Evolutionary conservation across 2,797 vertebrate species (phyloP).

Genomic region (Schizothorax lantsangensis): DNA sequence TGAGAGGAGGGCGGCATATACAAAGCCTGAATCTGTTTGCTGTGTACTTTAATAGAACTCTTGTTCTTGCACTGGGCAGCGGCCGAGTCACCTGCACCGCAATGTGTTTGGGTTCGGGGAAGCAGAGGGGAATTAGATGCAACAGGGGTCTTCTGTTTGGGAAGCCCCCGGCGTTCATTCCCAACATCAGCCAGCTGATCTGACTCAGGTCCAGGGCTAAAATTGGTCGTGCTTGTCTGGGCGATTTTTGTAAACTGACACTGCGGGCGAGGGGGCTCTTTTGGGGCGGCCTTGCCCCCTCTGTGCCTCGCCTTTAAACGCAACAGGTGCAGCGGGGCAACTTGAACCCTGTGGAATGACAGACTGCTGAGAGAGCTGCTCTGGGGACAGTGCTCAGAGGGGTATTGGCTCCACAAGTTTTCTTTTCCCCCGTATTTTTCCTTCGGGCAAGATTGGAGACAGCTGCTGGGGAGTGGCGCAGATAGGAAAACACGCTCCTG

Average conservation of each 20-base stretch:
- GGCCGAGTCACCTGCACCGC: constrained; percentile 34
- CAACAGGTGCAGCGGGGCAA: constrained; percentile 72
- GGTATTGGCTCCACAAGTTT: constrained; percentile 50
- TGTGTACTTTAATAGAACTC: constrained; percentile 12
- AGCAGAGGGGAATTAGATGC: constrained; percentile 20
- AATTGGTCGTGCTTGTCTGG: constrained; percentile 61
- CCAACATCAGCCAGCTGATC: constrained; percentile 50
- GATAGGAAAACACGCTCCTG: constrained; percentile 53
- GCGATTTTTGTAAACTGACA: constrained; percentile 54
- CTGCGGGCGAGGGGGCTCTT: constrained; percentile 13
- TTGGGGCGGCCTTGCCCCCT: constrained; percentile 26
- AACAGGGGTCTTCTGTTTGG: constrained; percentile 65
- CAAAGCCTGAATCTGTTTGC: constrained; percentile 30
- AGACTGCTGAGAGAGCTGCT: constrained; percentile 57
- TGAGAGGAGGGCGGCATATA: constrained; percentile 19
- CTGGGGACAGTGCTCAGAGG: constrained; percentile 28
- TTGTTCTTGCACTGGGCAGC: constrained; percentile 31
- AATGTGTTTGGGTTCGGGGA: constrained; percentile 36
- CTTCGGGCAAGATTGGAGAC: constrained; percentile 64
- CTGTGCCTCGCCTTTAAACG: constrained; percentile 47
- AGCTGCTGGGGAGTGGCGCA: constrained; percentile 64
- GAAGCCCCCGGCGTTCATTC: constrained; percentile 64
- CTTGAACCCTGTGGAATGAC: constrained; percentile 64
- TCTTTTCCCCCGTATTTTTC: constrained; percentile 45
- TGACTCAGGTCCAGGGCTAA: constrained; percentile 55